Conservation (phyloP, 2,888 invertebrate species). For the Scelioninae gen. 1 region DNA sequence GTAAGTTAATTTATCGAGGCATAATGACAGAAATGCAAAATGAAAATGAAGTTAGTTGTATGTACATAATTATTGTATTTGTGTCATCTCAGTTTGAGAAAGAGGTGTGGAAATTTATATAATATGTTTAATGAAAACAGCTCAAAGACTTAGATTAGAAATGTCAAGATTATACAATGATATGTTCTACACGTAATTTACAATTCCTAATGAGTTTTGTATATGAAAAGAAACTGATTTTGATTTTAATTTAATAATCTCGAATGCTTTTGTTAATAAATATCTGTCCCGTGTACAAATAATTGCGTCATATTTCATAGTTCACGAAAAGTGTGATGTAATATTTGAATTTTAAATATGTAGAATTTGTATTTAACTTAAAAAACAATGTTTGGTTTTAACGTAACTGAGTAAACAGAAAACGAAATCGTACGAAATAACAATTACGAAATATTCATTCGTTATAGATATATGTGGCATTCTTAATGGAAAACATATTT, state of each 20-base stretch:
- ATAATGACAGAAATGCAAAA: background rate
- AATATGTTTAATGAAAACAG: slow-evolving; percentile 2
- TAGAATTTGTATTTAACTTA: slow-evolving; percentile 17
- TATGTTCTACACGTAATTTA: background rate
- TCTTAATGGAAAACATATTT: too few relatives aligned
- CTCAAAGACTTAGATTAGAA: background rate
- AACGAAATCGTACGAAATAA: background rate
- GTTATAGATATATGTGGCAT: too few relatives aligned
- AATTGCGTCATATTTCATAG: slow-evolving; percentile 13
- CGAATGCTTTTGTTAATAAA: background rate
- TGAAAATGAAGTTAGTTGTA: background rate
- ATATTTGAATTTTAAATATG: slow-evolving; percentile 21
- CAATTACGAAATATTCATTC: background rate
- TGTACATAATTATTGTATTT: background rate
- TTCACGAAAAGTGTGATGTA: slow-evolving; percentile 5
- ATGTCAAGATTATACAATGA: slow-evolving; percentile 9
- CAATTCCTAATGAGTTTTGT: background rate
- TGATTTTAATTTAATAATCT: background rate
- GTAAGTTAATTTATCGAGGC: too few relatives aligned
- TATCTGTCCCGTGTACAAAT: slow-evolving; percentile 8
- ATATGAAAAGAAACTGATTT: slow-evolving; percentile 2
- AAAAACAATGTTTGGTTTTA: background rate
- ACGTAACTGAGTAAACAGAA: background rate
- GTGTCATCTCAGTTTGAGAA: background rate
- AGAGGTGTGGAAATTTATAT: background rate